A percentile compares a stretch with the other conserved stretches of the same genome.
Evolutionary conservation across 2,797 vertebrate genomes (phyloP).

Genomic region (Alcedo quadribrachys): DNA sequence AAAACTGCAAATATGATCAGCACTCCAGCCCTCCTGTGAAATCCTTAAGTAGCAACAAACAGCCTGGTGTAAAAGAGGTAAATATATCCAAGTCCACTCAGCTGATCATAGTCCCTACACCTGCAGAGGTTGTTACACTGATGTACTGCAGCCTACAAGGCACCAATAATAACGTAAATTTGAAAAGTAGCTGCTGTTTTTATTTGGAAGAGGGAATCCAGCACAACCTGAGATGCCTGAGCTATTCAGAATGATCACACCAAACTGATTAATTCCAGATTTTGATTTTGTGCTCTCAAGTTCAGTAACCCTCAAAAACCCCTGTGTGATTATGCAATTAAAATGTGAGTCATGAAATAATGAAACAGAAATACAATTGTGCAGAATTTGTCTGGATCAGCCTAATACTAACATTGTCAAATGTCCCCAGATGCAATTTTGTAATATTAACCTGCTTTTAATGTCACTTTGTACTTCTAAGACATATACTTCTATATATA

Average conservation of each 20-base stretch:
- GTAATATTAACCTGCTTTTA: neutral
- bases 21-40: neutral
- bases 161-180: neutral
- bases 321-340: neutral
- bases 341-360: neutral
- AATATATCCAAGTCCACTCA: neutral
- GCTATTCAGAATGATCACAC: neutral
- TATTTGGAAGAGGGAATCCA: neutral
- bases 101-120: neutral
- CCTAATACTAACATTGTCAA: neutral
- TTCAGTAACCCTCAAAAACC: neutral
- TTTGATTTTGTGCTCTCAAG: neutral
- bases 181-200: neutral
- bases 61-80: neutral
- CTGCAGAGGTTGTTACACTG: neutral
- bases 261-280: neutral
- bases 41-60: neutral
- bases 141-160: neutral
- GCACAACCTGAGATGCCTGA: neutral
- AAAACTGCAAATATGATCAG: neutral
- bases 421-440: neutral
- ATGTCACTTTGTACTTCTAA: neutral
- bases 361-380: neutral
- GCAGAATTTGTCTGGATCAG: neutral
- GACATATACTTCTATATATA: neutral